These are phyloP conservation scores for Pomacea maculata DNA, from an alignment of 1,140 invertebrate species.

Conservation along the genomic window DNA sequence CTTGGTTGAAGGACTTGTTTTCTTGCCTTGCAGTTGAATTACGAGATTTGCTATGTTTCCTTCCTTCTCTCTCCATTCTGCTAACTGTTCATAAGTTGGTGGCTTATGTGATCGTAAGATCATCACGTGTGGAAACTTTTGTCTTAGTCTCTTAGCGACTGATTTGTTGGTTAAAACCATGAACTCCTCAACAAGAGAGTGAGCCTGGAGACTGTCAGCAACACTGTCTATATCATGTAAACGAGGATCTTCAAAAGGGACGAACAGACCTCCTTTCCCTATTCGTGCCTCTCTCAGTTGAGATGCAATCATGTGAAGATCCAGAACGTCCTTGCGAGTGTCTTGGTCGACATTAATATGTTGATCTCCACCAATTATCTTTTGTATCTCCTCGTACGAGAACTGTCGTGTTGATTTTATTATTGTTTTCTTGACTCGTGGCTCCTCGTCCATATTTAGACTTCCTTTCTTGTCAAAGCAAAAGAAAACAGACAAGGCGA, in stretches of 20 bases:
- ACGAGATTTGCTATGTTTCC: constrained; percentile 21
- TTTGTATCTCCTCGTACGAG: constrained; percentile 29
- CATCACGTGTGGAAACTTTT: constrained; percentile 5
- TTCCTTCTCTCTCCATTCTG: constrained; percentile 28
- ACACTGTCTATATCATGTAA: constrained; percentile 6
- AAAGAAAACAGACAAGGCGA: constrained; percentile 48
- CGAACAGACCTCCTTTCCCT: constrained; percentile 16
- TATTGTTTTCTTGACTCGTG: constrained; percentile 1
- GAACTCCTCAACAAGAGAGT: constrained; percentile 46
- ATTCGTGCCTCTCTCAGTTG: constrained; percentile 21
- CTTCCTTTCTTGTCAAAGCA: constrained; percentile 30
- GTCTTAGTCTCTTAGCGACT: constrained; percentile 34
- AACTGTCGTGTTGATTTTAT: constrained; percentile 28
- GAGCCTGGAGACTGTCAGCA: constrained; percentile 19
- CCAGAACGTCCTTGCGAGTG: not conserved
- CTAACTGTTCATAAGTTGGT: constrained; percentile 31
- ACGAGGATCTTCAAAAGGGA: constrained; percentile 27
- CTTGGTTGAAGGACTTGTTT: not conserved
- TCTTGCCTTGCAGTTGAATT: constrained; percentile 19
- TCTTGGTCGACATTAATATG: not conserved
- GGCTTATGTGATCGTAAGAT: constrained; percentile 24
- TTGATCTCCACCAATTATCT: constrained; percentile 17
- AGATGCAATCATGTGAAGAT: constrained; percentile 16
- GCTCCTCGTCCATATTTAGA: not conserved
- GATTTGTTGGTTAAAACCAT: constrained; percentile 45